phyloP scores from a whole-genome alignment of 2,113 vertebrate species.

The Phalacrocorax carbo region DNA sequence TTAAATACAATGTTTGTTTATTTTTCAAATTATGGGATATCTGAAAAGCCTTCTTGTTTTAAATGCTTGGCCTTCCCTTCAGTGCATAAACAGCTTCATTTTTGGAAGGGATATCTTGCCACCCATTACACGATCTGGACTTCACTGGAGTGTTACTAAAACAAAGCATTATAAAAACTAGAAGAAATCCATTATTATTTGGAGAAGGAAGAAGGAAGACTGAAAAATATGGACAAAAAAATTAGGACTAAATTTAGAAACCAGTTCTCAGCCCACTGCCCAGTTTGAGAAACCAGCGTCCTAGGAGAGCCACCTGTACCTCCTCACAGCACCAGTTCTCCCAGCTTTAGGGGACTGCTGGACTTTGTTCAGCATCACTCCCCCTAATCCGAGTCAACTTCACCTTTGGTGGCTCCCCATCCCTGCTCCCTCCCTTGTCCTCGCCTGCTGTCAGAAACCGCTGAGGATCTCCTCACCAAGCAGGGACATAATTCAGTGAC shows the following conservation, averaged over 20 bases:
- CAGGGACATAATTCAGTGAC: not conserved
- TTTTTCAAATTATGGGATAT: constrained; percentile 38
- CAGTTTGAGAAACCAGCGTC: not conserved
- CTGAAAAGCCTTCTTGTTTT: not conserved
- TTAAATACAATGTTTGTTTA: constrained; percentile 5
- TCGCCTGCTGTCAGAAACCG: not conserved
- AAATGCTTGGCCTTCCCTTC: not conserved
- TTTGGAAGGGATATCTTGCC: not conserved
- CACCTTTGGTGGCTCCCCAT: not conserved
- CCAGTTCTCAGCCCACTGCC: not conserved
- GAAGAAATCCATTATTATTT: not conserved
- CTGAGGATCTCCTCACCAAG: not conserved
- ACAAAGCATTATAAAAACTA: not conserved
- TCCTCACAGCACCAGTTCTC: not conserved
- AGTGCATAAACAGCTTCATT: not conserved
- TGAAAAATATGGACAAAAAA: not conserved
- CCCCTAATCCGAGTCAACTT: not conserved
- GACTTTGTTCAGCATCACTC: rapidly evolving
- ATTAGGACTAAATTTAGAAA: not conserved
- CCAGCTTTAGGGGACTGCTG: not conserved
- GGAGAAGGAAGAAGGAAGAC: not conserved
- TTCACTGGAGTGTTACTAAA: not conserved
- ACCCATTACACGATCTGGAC: not conserved
- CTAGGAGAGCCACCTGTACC: not conserved
- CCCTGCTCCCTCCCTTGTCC: not conserved